These are phyloP conservation scores for Paedocypris micromegethes DNA, from an alignment of 2,797 vertebrate genomes.

Conservation along the genomic window DNA sequence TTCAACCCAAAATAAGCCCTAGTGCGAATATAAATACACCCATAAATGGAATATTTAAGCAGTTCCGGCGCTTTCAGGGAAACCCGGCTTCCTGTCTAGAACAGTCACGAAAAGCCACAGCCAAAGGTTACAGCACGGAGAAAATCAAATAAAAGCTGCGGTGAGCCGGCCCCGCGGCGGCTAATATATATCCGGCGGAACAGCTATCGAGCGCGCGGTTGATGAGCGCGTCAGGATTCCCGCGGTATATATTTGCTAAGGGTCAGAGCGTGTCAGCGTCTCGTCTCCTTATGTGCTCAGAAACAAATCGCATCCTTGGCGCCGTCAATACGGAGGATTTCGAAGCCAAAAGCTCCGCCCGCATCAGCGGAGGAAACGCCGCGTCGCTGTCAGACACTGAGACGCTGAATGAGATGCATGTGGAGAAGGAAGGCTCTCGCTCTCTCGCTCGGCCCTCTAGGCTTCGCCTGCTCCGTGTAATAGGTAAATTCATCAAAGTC, in stretches of 20 bases:
- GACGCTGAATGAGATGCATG: conserved; percentile 16
- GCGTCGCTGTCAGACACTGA: conserved; percentile 9
- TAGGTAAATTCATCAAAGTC: conserved; percentile 52
- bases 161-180: too few species aligned
- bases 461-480: conserved; percentile 40
- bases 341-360: background rate
- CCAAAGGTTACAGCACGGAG: conserved; percentile 1
- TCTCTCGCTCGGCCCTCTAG: conserved; percentile 23
- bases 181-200: too few species aligned
- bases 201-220: background rate
- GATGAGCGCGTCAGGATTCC: conserved; percentile 16
- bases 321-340: background rate
- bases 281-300: conserved; percentile 11
- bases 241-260: conserved; percentile 4
- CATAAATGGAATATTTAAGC: too few species aligned
- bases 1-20: too few species aligned
- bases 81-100: background rate
- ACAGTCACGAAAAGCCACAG: conserved; percentile 7
- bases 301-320: conserved; percentile 2
- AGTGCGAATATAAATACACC: too few species aligned
- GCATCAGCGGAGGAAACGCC: background rate
- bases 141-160: conserved; percentile 9
- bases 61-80: too few species aligned
- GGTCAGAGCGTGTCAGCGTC: conserved; percentile 9
- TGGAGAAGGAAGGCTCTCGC: conserved; percentile 8